Conservation (phyloP, 2,888 invertebrate genomes). For the Pomacea canaliculata region DNA sequence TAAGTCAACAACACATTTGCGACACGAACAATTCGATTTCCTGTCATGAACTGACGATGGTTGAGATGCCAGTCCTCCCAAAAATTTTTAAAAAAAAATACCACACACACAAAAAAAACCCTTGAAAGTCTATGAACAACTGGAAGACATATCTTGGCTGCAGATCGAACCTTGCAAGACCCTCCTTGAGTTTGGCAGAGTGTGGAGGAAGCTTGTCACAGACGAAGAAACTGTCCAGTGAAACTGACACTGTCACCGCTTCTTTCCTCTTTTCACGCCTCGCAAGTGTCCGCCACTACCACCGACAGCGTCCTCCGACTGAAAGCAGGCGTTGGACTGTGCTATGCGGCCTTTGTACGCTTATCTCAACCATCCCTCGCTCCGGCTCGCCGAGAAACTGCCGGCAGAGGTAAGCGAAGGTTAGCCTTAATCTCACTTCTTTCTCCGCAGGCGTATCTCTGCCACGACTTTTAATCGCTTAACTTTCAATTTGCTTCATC, state of each 20-base stretch:
- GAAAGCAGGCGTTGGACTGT: conserved; percentile 12
- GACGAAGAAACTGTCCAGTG: no score
- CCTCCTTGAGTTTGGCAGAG: no score
- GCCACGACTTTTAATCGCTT: conserved; percentile 14
- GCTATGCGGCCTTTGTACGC: conserved; percentile 21
- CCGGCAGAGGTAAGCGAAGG: neutral
- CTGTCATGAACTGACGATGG: no score
- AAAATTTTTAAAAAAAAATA: no score
- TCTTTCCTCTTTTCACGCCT: neutral
- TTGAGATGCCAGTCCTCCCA: no score
- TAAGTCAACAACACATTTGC: no score
- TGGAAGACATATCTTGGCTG: no score
- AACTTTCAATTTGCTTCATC: conserved; percentile 23
- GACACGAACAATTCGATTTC: no score
- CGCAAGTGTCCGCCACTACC: neutral
- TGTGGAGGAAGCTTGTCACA: no score
- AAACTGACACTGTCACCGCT: neutral
- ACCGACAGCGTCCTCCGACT: neutral
- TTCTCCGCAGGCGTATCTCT: neutral
- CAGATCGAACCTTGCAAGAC: no score
- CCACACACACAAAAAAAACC: no score
- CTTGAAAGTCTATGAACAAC: no score
- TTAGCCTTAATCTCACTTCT: conserved; percentile 1
- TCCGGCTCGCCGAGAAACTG: neutral
- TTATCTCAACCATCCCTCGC: conserved; percentile 10